Base-by-base conservation (phyloP, 2,797 vertebrate genomes). In the Poecilia wingei region DNA sequence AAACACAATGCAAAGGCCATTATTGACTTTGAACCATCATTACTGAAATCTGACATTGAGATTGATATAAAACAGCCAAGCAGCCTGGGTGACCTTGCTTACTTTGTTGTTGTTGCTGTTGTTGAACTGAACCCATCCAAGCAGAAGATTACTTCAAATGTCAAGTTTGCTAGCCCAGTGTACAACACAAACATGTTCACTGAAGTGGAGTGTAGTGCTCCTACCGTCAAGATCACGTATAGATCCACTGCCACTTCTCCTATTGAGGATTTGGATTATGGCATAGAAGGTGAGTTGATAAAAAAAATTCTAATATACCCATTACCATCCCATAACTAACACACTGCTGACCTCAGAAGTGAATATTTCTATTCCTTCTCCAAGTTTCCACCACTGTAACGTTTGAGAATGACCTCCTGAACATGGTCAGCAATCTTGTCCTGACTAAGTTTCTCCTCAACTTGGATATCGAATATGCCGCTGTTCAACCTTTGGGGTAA, bases 271-370 rank as follows among this genome's bases (percentile, higher is more conserved):
- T 91, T 99, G 91, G 94, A 97, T 61, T 97, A 98, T 78, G 92
- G 97, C 74, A 86, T 99, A 75, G 95, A 96, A 78, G 96, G 98
- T 99, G 94, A 97, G 96, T 92, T 84, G 0, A 68, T 76, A 1
- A 49, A 74, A 51, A 75, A 25, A n/a, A 3, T 22, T n/a, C 43
- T 3, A 72, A 70, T 7, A 47, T 14, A 47, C 76, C 18, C 31
- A 66, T 36, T 61, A 12, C 53, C 64, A 75, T 36, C 20, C 20
- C 8, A 43, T 64, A 3, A 49, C 72, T 20, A 2, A 72, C 43
- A 16, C 20, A 53, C 20, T 59, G 53, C 10, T 9, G 57, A 59
- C 14, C 10, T 43, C 3, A 45, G 9, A 71, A 71, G 22, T 25
- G 0, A 28, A 55, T 43, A 51, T 43, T 33, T 33, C 18, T 31